These are phyloP conservation scores for Yponomeuta malinellus DNA, from an alignment of 2,888 invertebrate species.

Conservation along the genomic window DNA sequence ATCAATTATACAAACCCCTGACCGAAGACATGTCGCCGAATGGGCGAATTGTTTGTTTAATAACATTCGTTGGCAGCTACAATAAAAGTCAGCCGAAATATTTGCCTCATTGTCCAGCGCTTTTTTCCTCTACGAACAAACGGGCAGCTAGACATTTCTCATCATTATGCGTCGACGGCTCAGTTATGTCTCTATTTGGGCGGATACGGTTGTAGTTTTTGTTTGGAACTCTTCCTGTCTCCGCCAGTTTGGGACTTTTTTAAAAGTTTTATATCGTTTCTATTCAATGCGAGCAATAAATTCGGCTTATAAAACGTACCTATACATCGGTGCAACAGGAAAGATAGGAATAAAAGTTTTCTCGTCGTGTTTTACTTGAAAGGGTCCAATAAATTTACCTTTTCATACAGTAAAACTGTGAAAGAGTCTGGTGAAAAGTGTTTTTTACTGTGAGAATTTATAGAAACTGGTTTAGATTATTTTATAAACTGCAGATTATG, in stretches of 20 bases:
- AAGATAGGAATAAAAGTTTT: constrained; percentile 12
- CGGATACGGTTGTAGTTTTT: constrained; percentile 63
- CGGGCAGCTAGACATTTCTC: constrained; percentile 46
- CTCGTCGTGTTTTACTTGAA: background rate
- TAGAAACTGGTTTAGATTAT: too few species aligned
- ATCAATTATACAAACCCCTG: constrained; percentile 68
- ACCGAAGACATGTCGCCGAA: constrained; percentile 61
- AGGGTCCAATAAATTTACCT: constrained; percentile 9
- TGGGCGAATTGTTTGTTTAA: constrained; percentile 76
- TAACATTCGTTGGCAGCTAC: constrained; percentile 57
- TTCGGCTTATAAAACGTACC: constrained; percentile 43
- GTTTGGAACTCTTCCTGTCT: constrained; percentile 56
- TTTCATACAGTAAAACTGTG: background rate
- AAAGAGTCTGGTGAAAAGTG: background rate
- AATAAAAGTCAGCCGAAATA: constrained; percentile 66
- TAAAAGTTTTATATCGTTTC: constrained; percentile 54
- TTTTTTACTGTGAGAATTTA: background rate
- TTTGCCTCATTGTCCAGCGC: constrained; percentile 53
- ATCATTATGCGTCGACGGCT: constrained; percentile 40
- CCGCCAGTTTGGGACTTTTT: constrained; percentile 41
- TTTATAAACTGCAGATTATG: too few species aligned
- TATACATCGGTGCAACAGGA: constrained; percentile 25
- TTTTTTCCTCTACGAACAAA: constrained; percentile 49
- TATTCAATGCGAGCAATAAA: constrained; percentile 45
- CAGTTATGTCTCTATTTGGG: constrained; percentile 54